phyloP scores from a whole-genome alignment of 2,113 vertebrate species.

The Paramormyrops kingsleyae region DNA sequence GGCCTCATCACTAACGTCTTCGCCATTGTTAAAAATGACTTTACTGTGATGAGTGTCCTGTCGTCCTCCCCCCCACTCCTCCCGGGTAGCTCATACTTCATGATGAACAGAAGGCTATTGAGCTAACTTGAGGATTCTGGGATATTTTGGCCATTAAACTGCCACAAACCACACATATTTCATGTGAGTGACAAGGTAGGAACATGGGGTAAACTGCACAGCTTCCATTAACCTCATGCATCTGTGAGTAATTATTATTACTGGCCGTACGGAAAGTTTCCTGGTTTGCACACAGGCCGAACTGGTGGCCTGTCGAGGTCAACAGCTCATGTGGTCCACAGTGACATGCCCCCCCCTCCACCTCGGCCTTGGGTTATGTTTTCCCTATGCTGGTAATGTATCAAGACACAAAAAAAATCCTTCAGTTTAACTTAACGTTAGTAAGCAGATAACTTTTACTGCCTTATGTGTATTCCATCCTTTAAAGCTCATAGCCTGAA shows the following conservation, averaged over 20 bases:
- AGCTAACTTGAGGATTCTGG: constrained; percentile 16
- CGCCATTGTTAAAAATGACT: not conserved
- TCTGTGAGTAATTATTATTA: constrained; percentile 41
- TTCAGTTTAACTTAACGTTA: not conserved
- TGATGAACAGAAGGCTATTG: not conserved
- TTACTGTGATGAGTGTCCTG: not conserved
- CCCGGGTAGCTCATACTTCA: not conserved
- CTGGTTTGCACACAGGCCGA: constrained; percentile 9
- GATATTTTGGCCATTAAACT: constrained; percentile 15
- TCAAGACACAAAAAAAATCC: not conserved
- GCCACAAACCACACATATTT: constrained; percentile 25
- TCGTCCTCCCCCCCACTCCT: not conserved
- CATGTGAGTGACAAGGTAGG: not conserved
- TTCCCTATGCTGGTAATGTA: not conserved
- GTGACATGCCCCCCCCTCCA: not conserved
- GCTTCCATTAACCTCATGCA: constrained; percentile 36
- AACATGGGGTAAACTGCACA: constrained; percentile 20
- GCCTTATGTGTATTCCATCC: not conserved
- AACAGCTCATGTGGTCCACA: not conserved
- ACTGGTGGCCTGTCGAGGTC: not conserved
- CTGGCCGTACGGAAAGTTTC: constrained; percentile 23
- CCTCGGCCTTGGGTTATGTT: not conserved
- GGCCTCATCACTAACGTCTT: not conserved
- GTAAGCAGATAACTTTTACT: not conserved
- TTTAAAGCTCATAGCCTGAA: not conserved